Percentiles rank a stretch among this genome's conserved stretches.
Evolutionary conservation across 2,797 vertebrate genomes (phyloP).

Genomic region (Heterohyrax brucei): DNA sequence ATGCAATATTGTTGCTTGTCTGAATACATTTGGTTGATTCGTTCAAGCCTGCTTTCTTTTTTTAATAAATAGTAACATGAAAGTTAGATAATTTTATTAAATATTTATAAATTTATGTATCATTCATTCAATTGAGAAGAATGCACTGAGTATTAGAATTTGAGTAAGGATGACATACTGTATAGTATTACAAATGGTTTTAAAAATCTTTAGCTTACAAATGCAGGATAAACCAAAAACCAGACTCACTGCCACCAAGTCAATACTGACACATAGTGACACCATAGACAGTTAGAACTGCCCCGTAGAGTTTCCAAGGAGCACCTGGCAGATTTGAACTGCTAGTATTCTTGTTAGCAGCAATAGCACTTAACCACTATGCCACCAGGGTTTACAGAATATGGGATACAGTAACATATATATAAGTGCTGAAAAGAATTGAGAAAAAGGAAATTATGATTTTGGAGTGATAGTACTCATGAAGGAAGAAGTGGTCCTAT

Average conservation of each 20-base stretch:
- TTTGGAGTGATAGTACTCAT: background rate
- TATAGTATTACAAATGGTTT: conserved; percentile 30
- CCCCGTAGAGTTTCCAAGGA: too few species aligned
- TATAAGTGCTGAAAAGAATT: conserved; percentile 3
- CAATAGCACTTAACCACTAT: background rate
- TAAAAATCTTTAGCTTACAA: background rate
- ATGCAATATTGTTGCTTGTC: background rate
- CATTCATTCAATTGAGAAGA: conserved; percentile 29
- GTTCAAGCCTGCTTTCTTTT: background rate
- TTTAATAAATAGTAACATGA: conserved; percentile 30
- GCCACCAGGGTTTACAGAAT: background rate
- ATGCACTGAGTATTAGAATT: conserved; percentile 45
- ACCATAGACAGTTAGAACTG: too few species aligned
- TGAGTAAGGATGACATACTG: background rate
- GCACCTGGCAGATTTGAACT: too few species aligned
- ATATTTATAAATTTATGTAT: conserved; percentile 8
- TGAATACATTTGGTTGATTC: background rate
- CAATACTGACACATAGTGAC: too few species aligned
- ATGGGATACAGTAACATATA: background rate
- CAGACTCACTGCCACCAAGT: too few species aligned
- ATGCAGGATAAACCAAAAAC: background rate
- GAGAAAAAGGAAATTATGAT: background rate
- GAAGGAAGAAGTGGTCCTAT: background rate
- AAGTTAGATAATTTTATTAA: conserved; percentile 28
- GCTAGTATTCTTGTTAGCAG: background rate